Conservation (phyloP, 1,140 invertebrate species). For the Drosophila ananassae region DNA sequence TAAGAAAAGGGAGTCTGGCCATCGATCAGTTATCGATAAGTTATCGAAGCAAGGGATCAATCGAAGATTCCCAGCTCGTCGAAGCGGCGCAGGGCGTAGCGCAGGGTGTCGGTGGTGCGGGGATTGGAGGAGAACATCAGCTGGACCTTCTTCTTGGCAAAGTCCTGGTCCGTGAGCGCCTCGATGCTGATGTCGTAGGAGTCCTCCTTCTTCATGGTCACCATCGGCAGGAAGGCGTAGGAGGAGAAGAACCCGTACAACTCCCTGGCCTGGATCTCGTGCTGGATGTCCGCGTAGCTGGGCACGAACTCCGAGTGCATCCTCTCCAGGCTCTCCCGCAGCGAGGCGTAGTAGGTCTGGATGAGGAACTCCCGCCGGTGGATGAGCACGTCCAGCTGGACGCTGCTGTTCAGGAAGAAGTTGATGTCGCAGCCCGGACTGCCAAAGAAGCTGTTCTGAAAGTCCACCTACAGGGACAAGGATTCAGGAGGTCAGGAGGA, state of each 20-base stretch:
- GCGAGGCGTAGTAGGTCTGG: constrained; percentile 65
- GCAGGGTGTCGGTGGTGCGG: constrained; percentile 72
- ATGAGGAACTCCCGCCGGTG: constrained; percentile 73
- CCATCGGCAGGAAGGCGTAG: constrained; percentile 78
- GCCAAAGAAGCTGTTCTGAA: constrained; percentile 79
- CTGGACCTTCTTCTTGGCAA: constrained; percentile 77
- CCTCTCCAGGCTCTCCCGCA: constrained; percentile 59
- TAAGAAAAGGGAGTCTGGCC: neutral
- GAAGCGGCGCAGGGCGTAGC: constrained; percentile 70
- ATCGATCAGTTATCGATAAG: constrained; percentile 9
- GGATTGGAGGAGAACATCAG: constrained; percentile 82
- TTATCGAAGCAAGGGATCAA: constrained; percentile 36
- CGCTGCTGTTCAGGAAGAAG: constrained; percentile 82
- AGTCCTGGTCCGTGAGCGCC: constrained; percentile 66
- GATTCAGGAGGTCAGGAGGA: neutral
- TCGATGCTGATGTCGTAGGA: constrained; percentile 76
- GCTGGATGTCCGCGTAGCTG: constrained; percentile 64
- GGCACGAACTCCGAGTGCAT: constrained; percentile 70
- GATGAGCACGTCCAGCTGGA: constrained; percentile 74
- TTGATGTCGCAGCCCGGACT: constrained; percentile 82
- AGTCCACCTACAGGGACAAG: constrained; percentile 63
- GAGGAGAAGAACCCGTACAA: constrained; percentile 79
- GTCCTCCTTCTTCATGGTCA: constrained; percentile 80
- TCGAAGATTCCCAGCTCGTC: constrained; percentile 77
- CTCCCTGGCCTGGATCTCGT: constrained; percentile 66